Percentiles rank a stretch among this genome's conserved stretches.
Conservation (phyloP, 2,888 invertebrate genomes). For the Leptura quadrifasciata region DNA sequence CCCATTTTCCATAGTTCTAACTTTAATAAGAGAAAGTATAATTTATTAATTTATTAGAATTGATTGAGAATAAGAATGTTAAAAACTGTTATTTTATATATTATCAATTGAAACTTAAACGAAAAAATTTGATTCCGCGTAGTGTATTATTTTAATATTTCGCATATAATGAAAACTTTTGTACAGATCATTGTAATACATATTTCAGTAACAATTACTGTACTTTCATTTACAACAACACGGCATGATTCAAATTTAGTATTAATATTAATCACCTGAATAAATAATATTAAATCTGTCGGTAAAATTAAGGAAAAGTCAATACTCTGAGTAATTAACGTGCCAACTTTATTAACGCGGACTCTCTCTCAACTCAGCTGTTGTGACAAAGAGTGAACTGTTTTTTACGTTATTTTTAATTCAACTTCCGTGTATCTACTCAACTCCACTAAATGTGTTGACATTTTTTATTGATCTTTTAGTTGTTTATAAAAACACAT, state of each 20-base stretch:
- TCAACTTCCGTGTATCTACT: slow-evolving; percentile 40
- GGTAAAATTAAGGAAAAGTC: slow-evolving; percentile 46
- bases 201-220: background rate
- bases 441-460: slow-evolving; percentile 35
- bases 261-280: slow-evolving; percentile 7
- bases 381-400: slow-evolving; percentile 32
- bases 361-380: slow-evolving; percentile 42
- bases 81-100: no score
- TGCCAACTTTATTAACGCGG: slow-evolving; percentile 45
- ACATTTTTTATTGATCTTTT: slow-evolving; percentile 35
- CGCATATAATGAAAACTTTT: background rate
- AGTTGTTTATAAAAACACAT: slow-evolving; percentile 32
- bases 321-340: slow-evolving; percentile 50
- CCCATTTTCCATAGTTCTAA: no score
- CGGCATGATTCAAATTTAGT: slow-evolving; percentile 1
- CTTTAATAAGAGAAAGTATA: no score
- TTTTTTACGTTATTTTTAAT: slow-evolving; percentile 38
- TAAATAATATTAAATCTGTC: slow-evolving; percentile 36
- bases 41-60: no score
- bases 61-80: no score
- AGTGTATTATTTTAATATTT: no score
- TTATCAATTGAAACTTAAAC: no score
- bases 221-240: background rate
- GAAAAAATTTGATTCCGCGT: no score
- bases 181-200: background rate